A percentile compares a stretch with the other conserved stretches of the same genome.
phyloP scores from a whole-genome alignment of 1,140 invertebrate genomes.

The Lepidotrigona ventralis region DNA sequence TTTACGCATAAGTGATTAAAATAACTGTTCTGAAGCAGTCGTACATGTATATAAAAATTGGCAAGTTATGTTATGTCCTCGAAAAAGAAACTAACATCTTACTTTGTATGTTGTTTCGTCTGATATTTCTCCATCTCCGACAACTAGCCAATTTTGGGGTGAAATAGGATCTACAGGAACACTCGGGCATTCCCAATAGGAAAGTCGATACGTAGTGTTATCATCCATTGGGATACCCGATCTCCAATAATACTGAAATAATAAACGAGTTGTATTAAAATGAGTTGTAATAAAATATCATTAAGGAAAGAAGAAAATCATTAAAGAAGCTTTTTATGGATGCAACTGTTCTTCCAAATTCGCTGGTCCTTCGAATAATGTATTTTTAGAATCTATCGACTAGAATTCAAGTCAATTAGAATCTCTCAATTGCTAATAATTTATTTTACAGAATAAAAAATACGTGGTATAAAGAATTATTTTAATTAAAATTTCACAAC shows the following conservation, averaged over 20 bases:
- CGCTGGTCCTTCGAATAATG: too few relatives aligned
- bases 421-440: not conserved
- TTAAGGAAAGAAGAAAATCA: not conserved
- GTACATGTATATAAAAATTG: too few relatives aligned
- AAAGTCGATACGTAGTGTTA: conserved; percentile 82
- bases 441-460: not conserved
- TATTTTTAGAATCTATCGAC: too few relatives aligned
- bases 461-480: not conserved
- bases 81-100: not conserved
- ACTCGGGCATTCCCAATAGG: conserved; percentile 79
- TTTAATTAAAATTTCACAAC: conserved; percentile 23
- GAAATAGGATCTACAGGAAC: conserved; percentile 53
- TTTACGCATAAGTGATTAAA: conserved; percentile 74
- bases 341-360: too few relatives aligned
- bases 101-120: conserved; percentile 74
- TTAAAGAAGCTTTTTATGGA: not conserved
- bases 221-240: conserved; percentile 80
- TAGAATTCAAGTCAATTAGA: too few relatives aligned
- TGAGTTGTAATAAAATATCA: not conserved
- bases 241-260: conserved; percentile 77
- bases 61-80: too few relatives aligned
- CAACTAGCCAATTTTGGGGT: conserved; percentile 61
- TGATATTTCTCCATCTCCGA: conserved; percentile 61
- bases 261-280: not conserved
- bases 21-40: conserved; percentile 72